Conservation (phyloP, 2,888 invertebrate species). For the Strigamia crassipes region DNA sequence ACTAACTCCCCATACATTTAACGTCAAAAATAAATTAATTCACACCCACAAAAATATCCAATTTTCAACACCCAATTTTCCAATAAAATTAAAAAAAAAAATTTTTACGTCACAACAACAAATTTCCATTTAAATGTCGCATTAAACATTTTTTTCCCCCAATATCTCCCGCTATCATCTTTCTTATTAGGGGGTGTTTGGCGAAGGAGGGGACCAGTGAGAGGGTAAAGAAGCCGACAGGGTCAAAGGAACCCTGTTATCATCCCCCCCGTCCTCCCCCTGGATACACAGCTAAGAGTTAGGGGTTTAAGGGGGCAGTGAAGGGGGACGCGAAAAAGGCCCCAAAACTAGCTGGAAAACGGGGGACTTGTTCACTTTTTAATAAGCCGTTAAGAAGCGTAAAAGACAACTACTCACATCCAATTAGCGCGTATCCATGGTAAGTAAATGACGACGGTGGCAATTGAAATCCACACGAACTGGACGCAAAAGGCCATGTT, state of each 20-base stretch:
- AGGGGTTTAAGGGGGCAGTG: too few relatives aligned
- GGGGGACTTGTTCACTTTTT: neutral
- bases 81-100: too few relatives aligned
- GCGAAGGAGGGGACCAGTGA: neutral
- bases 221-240: slow-evolving; percentile 37
- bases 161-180: neutral
- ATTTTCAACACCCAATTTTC: neutral
- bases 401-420: slow-evolving; percentile 27
- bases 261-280: neutral
- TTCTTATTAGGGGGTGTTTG: slow-evolving; percentile 8
- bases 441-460: neutral
- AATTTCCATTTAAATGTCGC: too few relatives aligned
- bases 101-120: too few relatives aligned
- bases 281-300: neutral
- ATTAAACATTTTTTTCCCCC: too few relatives aligned
- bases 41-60: neutral
- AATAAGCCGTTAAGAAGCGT: neutral
- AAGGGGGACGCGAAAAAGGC: too few relatives aligned
- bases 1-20: too few relatives aligned
- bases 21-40: too few relatives aligned
- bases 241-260: slow-evolving; percentile 31
- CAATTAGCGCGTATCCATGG: slow-evolving; percentile 19
- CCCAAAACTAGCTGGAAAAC: neutral
- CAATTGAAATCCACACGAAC: neutral
- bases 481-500: neutral